Conservation (phyloP, 2,888 invertebrate genomes). For the Rotaria socialis region DNA sequence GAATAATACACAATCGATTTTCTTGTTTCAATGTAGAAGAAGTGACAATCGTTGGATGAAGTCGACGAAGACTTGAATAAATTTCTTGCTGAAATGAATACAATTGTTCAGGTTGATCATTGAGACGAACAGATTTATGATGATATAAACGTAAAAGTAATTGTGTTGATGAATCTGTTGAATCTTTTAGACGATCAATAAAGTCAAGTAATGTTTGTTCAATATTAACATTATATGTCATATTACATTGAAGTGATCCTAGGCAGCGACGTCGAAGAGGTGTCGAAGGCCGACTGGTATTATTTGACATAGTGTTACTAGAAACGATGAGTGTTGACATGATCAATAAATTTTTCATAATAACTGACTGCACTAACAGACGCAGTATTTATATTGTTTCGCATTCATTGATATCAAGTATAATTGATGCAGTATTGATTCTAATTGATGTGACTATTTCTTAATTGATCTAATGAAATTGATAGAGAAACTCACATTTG, state of each 20-base stretch:
- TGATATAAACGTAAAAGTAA: neutral
- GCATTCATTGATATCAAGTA: neutral
- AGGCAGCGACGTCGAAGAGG: neutral
- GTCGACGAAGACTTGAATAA: neutral
- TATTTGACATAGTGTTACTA: neutral
- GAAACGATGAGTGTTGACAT: neutral
- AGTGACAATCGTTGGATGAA: neutral
- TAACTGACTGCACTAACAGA: neutral
- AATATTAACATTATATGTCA: neutral
- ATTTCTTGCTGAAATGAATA: neutral
- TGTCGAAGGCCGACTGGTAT: neutral
- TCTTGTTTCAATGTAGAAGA: neutral
- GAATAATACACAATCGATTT: neutral
- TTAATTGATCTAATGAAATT: neutral
- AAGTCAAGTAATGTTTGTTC: neutral
- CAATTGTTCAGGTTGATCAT: neutral
- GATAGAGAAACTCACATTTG: neutral
- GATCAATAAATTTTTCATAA: neutral
- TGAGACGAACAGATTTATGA: neutral
- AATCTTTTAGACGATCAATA: neutral
- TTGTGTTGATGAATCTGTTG: neutral
- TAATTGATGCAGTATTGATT: neutral
- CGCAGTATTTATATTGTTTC: neutral
- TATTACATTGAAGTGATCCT: neutral
- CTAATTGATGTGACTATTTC: neutral